These are phyloP conservation scores for Neodiprion fabricii DNA, from an alignment of 1,140 invertebrate genomes.

Conservation along the genomic window DNA sequence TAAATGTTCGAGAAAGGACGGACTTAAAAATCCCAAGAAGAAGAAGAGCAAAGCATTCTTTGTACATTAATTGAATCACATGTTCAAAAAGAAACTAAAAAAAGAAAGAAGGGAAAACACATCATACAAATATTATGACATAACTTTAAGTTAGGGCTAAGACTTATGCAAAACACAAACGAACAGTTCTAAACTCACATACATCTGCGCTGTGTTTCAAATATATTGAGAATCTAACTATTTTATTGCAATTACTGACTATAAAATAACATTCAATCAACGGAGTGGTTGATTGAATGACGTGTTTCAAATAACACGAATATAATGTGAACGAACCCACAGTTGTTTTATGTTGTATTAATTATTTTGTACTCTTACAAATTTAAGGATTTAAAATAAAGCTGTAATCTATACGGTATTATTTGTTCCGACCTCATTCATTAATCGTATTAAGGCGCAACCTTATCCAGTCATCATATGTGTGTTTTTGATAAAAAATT, in stretches of 20 bases:
- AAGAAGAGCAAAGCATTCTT: conserved; percentile 2
- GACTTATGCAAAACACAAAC: not conserved
- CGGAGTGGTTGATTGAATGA: not conserved
- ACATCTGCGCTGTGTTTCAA: not conserved
- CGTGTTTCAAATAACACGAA: not conserved
- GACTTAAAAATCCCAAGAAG: conserved; percentile 28
- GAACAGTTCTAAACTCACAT: not conserved
- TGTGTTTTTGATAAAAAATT: too few relatives aligned
- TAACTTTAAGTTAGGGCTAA: conserved; percentile 1
- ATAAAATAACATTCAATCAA: not conserved
- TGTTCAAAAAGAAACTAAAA: not conserved
- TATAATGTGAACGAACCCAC: not conserved
- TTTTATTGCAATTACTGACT: conserved; percentile 4
- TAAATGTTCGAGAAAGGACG: conserved; percentile 38
- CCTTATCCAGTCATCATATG: too few relatives aligned
- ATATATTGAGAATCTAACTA: not conserved
- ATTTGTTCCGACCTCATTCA: not conserved
- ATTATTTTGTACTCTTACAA: conserved; percentile 54
- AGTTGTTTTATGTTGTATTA: conserved; percentile 42
- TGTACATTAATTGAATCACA: conserved; percentile 1
- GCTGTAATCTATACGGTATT: conserved; percentile 39
- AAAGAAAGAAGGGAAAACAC: not conserved
- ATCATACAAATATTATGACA: not conserved
- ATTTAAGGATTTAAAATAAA: conserved; percentile 51
- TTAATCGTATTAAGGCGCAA: not conserved